Percentiles rank a stretch among this genome's conserved stretches.
Conservation (phyloP, 2,888 invertebrate species). For the Drosophila longiperda region DNA sequence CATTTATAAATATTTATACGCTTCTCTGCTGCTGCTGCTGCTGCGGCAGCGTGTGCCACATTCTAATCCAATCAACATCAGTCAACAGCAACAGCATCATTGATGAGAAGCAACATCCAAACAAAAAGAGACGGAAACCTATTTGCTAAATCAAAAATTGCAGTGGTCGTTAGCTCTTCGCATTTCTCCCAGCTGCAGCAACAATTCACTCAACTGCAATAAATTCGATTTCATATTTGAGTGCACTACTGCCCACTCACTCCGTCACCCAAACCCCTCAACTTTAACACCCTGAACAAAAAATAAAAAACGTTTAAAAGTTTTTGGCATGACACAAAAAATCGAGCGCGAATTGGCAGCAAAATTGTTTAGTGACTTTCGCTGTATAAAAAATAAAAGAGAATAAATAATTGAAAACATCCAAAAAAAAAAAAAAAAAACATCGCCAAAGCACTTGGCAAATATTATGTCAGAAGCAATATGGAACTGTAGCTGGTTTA, state of each 20-base stretch:
- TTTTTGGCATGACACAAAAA: conserved; percentile 36
- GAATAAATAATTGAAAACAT: conserved; percentile 38
- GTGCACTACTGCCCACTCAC: conserved; percentile 19
- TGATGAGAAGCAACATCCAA: conserved; percentile 7
- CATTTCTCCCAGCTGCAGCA: neutral
- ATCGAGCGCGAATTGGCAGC: conserved; percentile 39
- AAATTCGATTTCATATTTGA: conserved; percentile 68
- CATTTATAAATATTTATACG: conserved; percentile 59
- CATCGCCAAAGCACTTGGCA: conserved; percentile 28
- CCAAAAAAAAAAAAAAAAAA: conserved; percentile 10
- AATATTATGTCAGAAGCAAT: conserved; percentile 62
- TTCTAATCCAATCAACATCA: conserved; percentile 72
- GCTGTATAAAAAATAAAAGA: conserved; percentile 5
- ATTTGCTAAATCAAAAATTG: conserved; percentile 74
- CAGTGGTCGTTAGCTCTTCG: conserved; percentile 28
- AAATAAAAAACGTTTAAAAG: conserved; percentile 59
- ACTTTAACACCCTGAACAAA: neutral
- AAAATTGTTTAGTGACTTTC: conserved; percentile 71
- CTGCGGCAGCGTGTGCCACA: conserved; percentile 32
- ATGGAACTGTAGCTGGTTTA: conserved; percentile 41
- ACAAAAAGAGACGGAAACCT: conserved; percentile 24
- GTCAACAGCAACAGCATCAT: conserved; percentile 15
- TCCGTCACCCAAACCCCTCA: neutral
- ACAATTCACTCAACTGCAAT: conserved; percentile 56
- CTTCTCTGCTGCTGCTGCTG: conserved; percentile 4